A percentile compares a stretch with the other conserved stretches of the same genome.
phyloP scores from a whole-genome alignment of 2,113 vertebrate genomes.

The Macrotus californicus region DNA sequence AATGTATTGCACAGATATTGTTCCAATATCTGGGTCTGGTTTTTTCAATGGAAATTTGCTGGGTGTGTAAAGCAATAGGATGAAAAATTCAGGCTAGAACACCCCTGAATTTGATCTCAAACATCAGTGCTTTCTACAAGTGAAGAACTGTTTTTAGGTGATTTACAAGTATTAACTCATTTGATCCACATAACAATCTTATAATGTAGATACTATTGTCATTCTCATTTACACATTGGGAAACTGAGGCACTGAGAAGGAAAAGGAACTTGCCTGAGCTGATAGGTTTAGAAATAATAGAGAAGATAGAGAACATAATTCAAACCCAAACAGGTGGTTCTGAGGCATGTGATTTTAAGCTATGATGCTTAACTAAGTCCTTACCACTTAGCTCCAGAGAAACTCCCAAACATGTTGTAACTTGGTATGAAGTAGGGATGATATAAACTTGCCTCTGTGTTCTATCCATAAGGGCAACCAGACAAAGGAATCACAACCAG shows the following conservation, averaged over 20 bases:
- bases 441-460: not conserved
- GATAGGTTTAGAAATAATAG: not conserved
- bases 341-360: not conserved
- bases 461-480: not conserved
- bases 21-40: not conserved
- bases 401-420: not conserved
- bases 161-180: not conserved
- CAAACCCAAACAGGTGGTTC: not conserved
- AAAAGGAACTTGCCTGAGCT: not conserved
- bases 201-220: not conserved
- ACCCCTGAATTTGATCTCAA: not conserved
- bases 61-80: not conserved
- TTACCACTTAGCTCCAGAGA: not conserved
- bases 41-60: not conserved
- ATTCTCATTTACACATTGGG: not conserved
- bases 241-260: not conserved
- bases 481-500: not conserved
- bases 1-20: not conserved
- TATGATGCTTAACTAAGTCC: not conserved
- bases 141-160: not conserved
- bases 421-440: not conserved
- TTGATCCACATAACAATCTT: not conserved
- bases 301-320: not conserved
- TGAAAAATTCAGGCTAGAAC: not conserved
- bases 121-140: not conserved